A percentile compares a stretch with the other conserved stretches of the same genome.
phyloP scores from a whole-genome alignment of 2,113 vertebrate genomes.

The Amazona guildingii region DNA sequence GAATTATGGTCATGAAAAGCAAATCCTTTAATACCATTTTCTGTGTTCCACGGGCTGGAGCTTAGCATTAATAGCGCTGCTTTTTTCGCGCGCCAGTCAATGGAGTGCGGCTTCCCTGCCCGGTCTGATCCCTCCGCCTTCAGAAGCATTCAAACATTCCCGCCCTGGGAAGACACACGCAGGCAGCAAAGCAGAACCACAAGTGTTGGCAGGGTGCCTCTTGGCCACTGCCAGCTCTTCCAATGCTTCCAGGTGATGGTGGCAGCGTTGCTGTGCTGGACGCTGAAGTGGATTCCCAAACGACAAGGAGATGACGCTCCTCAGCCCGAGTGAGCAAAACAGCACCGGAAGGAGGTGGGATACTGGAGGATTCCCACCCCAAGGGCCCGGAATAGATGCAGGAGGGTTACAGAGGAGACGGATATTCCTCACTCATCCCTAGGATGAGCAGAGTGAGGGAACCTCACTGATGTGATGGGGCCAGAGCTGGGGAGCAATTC shows the following conservation, averaged over 20 bases:
- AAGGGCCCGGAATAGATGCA: fast-evolving
- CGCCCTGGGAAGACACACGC: not conserved
- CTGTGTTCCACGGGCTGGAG: slow-evolving; percentile 68
- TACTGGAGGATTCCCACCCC: not conserved
- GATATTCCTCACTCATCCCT: not conserved
- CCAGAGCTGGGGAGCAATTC: not conserved
- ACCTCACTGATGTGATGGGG: not conserved
- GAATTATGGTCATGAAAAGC: slow-evolving; percentile 81
- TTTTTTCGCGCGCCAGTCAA: not conserved
- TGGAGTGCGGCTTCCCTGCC: not conserved
- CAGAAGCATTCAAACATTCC: not conserved
- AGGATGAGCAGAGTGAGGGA: not conserved
- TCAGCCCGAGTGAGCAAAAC: fast-evolving
- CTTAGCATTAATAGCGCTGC: slow-evolving; percentile 66
- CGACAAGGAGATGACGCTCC: not conserved
- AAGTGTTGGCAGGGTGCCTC: fast-evolving
- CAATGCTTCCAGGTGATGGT: not conserved
- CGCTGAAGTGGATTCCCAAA: not conserved
- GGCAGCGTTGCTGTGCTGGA: not conserved
- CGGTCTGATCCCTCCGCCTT: not conserved
- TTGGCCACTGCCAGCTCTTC: not conserved
- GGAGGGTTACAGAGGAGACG: fast-evolving
- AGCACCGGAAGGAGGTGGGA: not conserved
- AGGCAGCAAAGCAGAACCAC: not conserved
- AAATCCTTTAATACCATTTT: slow-evolving; percentile 80